phyloP scores from a whole-genome alignment of 2,888 invertebrate species.

The Aphrophora alni region DNA sequence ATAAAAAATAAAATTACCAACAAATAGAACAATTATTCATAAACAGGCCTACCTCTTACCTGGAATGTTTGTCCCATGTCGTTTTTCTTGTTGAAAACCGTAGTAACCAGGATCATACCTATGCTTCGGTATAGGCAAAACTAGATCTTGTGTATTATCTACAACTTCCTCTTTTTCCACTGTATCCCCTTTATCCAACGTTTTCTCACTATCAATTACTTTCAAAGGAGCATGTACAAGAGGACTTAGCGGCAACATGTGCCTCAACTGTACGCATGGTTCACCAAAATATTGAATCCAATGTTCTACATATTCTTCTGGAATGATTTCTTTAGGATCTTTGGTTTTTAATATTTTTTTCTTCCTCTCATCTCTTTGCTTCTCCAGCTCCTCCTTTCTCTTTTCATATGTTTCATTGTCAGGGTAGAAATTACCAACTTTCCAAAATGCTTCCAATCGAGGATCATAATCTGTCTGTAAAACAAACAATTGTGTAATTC shows the following conservation, averaged over 20 bases:
- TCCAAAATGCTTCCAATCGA: constrained; percentile 87
- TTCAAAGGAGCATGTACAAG: constrained; percentile 54
- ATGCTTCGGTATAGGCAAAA: constrained; percentile 46
- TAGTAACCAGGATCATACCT: constrained; percentile 63
- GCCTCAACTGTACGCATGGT: constrained; percentile 73
- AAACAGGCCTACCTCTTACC: constrained; percentile 64
- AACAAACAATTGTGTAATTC: too few species aligned
- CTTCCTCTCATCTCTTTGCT: constrained; percentile 38
- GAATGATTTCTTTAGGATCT: constrained; percentile 58
- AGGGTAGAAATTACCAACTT: constrained; percentile 73
- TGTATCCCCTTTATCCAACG: constrained; percentile 54
- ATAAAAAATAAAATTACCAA: too few species aligned
- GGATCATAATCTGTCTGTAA: constrained; percentile 76
- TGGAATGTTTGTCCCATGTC: constrained; percentile 77
- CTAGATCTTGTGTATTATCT: constrained; percentile 56
- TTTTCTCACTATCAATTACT: constrained; percentile 60
- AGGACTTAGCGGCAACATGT: constrained; percentile 50
- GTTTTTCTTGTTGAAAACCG: constrained; percentile 64
- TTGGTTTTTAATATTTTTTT: constrained; percentile 3
- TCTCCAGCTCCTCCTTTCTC: constrained; percentile 42
- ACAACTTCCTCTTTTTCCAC: background rate
- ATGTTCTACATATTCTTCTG: constrained; percentile 67
- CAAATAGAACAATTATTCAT: too few species aligned
- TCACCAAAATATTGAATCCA: constrained; percentile 73
- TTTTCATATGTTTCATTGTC: constrained; percentile 55